Percentiles rank a stretch among this genome's conserved stretches.
Conservation (phyloP, 2,888 invertebrate species). For the Aromia moschata region DNA sequence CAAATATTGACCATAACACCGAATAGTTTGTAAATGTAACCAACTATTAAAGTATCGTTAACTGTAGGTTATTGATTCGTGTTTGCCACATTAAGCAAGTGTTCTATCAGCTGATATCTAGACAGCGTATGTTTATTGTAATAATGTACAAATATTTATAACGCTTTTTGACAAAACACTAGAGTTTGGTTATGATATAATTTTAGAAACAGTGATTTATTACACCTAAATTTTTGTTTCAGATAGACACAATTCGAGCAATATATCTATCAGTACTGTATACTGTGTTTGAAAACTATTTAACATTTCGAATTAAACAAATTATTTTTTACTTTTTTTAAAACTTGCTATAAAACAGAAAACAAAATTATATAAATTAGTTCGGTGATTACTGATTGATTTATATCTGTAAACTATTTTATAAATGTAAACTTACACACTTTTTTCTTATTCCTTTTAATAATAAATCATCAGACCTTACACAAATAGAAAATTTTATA, state of each 20-base stretch:
- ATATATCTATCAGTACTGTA: slow-evolving; percentile 38
- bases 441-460: slow-evolving; percentile 41
- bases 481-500: slow-evolving; percentile 32
- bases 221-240: slow-evolving; percentile 21
- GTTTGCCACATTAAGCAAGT: slow-evolving; percentile 24
- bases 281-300: slow-evolving; percentile 39
- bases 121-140: slow-evolving; percentile 27
- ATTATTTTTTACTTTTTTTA: slow-evolving; percentile 39
- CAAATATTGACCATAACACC: neutral
- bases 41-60: slow-evolving; percentile 24
- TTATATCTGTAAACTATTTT: slow-evolving; percentile 49
- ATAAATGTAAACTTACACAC: slow-evolving; percentile 44
- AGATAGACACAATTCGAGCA: slow-evolving; percentile 35
- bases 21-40: neutral
- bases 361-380: slow-evolving; percentile 47
- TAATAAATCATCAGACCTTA: slow-evolving; percentile 45
- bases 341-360: slow-evolving; percentile 46
- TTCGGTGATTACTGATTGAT: slow-evolving; percentile 47
- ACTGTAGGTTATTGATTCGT: slow-evolving; percentile 22
- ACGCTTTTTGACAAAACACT: slow-evolving; percentile 21
- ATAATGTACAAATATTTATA: slow-evolving; percentile 30
- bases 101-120: slow-evolving; percentile 29
- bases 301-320: slow-evolving; percentile 39
- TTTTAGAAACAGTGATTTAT: slow-evolving; percentile 27
- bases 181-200: slow-evolving; percentile 24